Evolutionary conservation across 53 echinoderm and acorn worm genomes (phyloP).

Genomic region (Hippasteria phrygiana): DNA sequence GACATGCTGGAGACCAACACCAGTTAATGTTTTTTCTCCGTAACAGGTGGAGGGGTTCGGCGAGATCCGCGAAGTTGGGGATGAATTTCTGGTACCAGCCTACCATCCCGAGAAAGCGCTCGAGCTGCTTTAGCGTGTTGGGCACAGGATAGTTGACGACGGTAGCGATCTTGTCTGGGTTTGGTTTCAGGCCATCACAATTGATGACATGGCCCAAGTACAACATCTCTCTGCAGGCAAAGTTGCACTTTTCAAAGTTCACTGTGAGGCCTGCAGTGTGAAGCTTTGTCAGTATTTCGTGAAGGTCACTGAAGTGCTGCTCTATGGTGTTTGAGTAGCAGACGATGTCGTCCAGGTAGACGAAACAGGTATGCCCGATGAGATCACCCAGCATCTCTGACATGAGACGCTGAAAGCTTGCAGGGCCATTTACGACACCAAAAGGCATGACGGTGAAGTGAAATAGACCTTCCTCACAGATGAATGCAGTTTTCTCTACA

Average conservation of each 20-base stretch:
- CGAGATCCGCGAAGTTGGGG: slow-evolving; percentile 17
- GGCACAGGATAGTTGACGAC: slow-evolving; percentile 49
- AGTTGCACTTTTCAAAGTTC: slow-evolving; percentile 59
- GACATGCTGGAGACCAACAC: slow-evolving; percentile 19
- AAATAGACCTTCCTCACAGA: slow-evolving; percentile 60
- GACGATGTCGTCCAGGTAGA: slow-evolving; percentile 47
- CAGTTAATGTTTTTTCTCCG: slow-evolving; percentile 7
- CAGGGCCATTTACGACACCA: slow-evolving; percentile 40
- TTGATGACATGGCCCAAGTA: slow-evolving; percentile 34
- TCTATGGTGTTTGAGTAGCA: slow-evolving; percentile 13
- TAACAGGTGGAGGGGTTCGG: slow-evolving; percentile 36
- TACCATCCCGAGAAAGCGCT: slow-evolving; percentile 47
- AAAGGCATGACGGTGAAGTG: slow-evolving; percentile 71
- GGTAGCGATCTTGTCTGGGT: slow-evolving; percentile 38
- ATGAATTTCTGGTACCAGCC: slow-evolving; percentile 45
- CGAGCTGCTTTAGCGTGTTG: slow-evolving; percentile 19
- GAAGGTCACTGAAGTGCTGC: slow-evolving; percentile 37
- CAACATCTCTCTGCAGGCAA: slow-evolving; percentile 5
- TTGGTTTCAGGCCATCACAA: background rate
- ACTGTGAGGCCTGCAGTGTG: slow-evolving; percentile 57
- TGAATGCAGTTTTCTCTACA: slow-evolving; percentile 69
- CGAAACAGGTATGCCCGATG: slow-evolving; percentile 40
- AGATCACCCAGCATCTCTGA: slow-evolving; percentile 36
- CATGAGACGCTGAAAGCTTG: slow-evolving; percentile 48
- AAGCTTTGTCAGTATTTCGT: slow-evolving; percentile 10